Conservation (phyloP, 2,888 invertebrate species). For the Galeopsomyia nigrocyanea region DNA sequence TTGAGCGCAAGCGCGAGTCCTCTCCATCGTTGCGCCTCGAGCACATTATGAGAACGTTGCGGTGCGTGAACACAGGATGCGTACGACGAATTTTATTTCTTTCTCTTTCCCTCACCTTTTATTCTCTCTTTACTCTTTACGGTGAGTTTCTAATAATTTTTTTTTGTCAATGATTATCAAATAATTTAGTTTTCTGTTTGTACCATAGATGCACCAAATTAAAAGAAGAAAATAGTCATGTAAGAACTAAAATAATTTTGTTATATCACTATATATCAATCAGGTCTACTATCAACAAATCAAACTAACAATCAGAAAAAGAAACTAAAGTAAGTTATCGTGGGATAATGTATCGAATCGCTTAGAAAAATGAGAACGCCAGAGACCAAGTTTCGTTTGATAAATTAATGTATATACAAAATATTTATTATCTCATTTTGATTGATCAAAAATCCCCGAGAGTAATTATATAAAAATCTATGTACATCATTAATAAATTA, state of each 20-base stretch:
- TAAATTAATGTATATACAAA: constrained; percentile 47
- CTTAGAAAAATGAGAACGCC: constrained; percentile 42
- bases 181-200: constrained; percentile 4
- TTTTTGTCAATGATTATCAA: constrained; percentile 1
- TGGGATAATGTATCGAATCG: constrained; percentile 3
- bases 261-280: not conserved
- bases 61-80: constrained; percentile 71
- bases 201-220: constrained; percentile 5
- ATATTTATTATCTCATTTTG: constrained; percentile 49
- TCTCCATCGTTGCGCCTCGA: constrained; percentile 71
- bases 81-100: constrained; percentile 49
- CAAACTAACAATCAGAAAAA: too few relatives aligned
- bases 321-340: too few relatives aligned
- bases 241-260: not conserved
- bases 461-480: constrained; percentile 47
- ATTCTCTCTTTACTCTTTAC: constrained; percentile 6
- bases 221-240: constrained; percentile 19
- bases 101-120: constrained; percentile 31
- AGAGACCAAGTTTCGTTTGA: constrained; percentile 28
- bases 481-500: constrained; percentile 49
- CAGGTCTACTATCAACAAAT: too few relatives aligned
- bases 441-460: constrained; percentile 41
- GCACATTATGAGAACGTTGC: constrained; percentile 59
- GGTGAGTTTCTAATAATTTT: constrained; percentile 5
- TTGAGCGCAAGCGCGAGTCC: constrained; percentile 83